phyloP scores from a whole-genome alignment of 1,140 invertebrate species.

The Danaus plexippus region DNA sequence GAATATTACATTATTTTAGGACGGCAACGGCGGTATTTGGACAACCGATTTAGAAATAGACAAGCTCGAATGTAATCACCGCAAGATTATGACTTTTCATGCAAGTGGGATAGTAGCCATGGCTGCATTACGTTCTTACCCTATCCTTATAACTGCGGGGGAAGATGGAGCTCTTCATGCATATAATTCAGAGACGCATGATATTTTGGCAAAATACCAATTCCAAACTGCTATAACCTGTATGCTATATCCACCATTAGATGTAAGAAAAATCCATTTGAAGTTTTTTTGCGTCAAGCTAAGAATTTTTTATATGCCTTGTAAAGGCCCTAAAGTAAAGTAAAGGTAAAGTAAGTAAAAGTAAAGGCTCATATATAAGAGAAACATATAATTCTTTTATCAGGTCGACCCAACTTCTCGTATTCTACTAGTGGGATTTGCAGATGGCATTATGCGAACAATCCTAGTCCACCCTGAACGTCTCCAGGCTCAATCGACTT shows the following conservation, averaged over 20 bases:
- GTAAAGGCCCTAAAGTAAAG: too few relatives aligned
- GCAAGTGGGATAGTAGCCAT: slow-evolving; percentile 81
- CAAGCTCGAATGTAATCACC: slow-evolving; percentile 72
- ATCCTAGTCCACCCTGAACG: slow-evolving; percentile 47
- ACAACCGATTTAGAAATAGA: slow-evolving; percentile 81
- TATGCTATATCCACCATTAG: slow-evolving; percentile 80
- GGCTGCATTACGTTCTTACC: slow-evolving; percentile 76
- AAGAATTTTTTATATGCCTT: too few relatives aligned
- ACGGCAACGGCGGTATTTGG: slow-evolving; percentile 89
- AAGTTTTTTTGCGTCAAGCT: too few relatives aligned
- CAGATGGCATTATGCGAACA: slow-evolving; percentile 77
- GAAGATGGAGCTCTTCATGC: slow-evolving; percentile 79
- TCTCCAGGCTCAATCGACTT: slow-evolving; percentile 23
- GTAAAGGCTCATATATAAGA: too few relatives aligned
- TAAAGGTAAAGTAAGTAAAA: too few relatives aligned
- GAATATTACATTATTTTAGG: slow-evolving; percentile 64
- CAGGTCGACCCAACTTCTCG: slow-evolving; percentile 72
- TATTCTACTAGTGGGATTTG: slow-evolving; percentile 79
- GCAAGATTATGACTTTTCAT: slow-evolving; percentile 78
- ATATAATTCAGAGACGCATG: slow-evolving; percentile 78
- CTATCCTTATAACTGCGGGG: slow-evolving; percentile 80
- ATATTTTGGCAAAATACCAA: slow-evolving; percentile 73
- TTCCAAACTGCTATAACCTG: slow-evolving; percentile 77
- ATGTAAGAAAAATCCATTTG: slow-evolving; percentile 66
- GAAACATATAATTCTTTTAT: not conserved